Evolutionary conservation across 2,113 vertebrate genomes (phyloP), one percentile per base, ranked within the genome.

Genomic region (Leucosticte australis): DNA sequence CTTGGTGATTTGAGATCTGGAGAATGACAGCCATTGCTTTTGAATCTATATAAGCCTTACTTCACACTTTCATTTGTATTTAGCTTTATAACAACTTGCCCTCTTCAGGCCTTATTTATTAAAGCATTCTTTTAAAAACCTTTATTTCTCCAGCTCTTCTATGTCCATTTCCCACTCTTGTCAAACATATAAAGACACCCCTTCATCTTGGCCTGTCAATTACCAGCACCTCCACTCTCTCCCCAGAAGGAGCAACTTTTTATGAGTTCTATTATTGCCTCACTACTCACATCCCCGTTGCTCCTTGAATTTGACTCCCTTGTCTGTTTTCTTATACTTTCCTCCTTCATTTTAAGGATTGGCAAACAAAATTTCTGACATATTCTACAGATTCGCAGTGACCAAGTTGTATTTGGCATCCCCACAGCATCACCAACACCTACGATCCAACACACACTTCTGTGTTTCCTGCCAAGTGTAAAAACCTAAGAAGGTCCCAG

Each of bases 291-390:
- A 75, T 73, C 44, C 44, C 28, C 3, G 11, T 83, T 88, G 33
- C 59, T 65, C 67, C 81, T 79, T 89, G 50, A 6, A 76, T 88
- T 86, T 94, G 46, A 69, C 47, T 92, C 41, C 30, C 11, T 70
- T 65, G 9, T 44, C 86, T 87, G 27, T 80, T 92, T 92, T 63
- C 60, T 69, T 49, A 91, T 41, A 53, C 3, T 77, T 64, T 62
- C 16, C 41, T 80, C n/a, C 37, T 92, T 79, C 50, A 26, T 90
- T 94, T 94, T 79, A 91, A 68, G 56, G 68, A 17, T 18, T 50
- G 18, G 55, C 49, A 92, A 47, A 89, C 41, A 94, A 93, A 63
- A 85, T 94, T 95, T 94, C n/a, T 95, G 79, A 83, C 30, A 63
- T 31, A 78, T n/a, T 75, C 47, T 37, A 59, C 60, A 89, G 78